Evolutionary conservation across 2,888 invertebrate genomes (phyloP), one percentile per base, ranked within the genome.

Genomic region (Lissocephala sabroskyi): DNA sequence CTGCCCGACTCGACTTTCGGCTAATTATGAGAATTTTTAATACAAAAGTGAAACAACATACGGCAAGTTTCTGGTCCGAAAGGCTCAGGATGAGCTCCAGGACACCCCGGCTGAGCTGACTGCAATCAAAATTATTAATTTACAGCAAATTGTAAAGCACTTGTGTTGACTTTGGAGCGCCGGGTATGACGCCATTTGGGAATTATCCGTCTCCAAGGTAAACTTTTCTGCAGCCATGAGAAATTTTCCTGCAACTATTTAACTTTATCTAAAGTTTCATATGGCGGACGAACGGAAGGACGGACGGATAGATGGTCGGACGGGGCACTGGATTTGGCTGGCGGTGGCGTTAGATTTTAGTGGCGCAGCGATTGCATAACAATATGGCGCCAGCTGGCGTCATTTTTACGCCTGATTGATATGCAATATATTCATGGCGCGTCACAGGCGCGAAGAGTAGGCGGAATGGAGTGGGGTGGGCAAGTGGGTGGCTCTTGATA

Each of bases 81-180:
- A 49, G 35, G 41, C 57, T 53, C 11, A n/a, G 37, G 3, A 5
- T 6, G 23, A 30, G 33, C 17, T 30, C n/a, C n/a, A 13, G 40
- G 16, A 30, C 28, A 30, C 7, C 17, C n/a, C 19, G 13, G 16
- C 11, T 13, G 26, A 19, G 13, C 26, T 44, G 35, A 48, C 30
- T 32, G 59, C 67, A 75, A 66, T 75, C 53, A 71, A 63, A 71
- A 56, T 63, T 63, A 67, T 59, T 43, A 67, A 66, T 76, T 76
- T 63, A 56, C 37, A 35, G 26, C 17, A 4, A 48, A 42, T 52
- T 62, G 45, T 23, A 29, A 18, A 42, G 35, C 35, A 49, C 49
- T 56, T 44, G 40, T 64, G 56, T 60, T 60, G 49, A 44, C 65
- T 61, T 61, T 43, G 26, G 42, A 43, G 54, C 30, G 48, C 41